Conservation (phyloP, 2,113 vertebrate genomes). For the Heterotilapia buettikoferi region DNA sequence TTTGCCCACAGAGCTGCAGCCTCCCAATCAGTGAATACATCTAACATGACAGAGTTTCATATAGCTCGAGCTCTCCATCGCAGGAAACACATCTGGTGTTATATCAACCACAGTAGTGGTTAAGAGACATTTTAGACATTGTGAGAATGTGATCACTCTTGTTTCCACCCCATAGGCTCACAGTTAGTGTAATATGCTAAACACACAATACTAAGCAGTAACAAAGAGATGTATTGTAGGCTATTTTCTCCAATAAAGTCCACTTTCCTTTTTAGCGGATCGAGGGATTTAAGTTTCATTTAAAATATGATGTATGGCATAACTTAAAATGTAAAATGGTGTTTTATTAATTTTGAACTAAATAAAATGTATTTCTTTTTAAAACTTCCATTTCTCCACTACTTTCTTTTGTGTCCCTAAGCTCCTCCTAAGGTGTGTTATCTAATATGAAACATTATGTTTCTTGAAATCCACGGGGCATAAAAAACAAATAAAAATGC, state of each 20-base stretch:
- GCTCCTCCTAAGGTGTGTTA: background rate
- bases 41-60: background rate
- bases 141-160: background rate
- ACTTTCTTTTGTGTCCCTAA: background rate
- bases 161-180: background rate
- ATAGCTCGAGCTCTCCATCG: background rate
- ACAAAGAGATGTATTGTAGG: background rate
- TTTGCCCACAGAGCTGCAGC: background rate
- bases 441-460: background rate
- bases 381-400: background rate
- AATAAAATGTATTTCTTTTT: background rate
- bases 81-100: conserved; percentile 22
- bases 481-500: background rate
- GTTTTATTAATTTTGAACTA: background rate
- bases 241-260: background rate
- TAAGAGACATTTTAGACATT: background rate
- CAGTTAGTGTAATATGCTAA: background rate
- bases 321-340: background rate
- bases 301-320: background rate
- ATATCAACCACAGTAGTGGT: background rate
- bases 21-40: background rate
- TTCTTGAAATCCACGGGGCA: background rate
- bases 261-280: background rate
- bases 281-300: background rate
- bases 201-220: background rate